Base-by-base conservation (phyloP, 2,797 vertebrate genomes). In the Xiphorhynchus erythropygius region DNA sequence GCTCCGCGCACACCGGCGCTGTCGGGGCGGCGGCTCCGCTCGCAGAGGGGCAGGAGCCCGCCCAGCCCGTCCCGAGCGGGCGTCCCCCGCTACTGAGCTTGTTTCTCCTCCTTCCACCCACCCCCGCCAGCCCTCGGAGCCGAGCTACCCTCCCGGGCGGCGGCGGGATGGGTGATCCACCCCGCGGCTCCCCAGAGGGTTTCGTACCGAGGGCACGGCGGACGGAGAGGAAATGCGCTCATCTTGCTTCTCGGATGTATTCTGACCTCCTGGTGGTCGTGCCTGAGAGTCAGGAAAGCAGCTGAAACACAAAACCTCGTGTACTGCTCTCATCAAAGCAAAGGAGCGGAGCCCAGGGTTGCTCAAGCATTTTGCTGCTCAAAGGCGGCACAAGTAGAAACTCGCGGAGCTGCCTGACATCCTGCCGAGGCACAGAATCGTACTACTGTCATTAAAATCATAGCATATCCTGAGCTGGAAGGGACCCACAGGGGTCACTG, bases 251-350 rank as follows among this genome's bases (percentile, higher is more conserved):
- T 94, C 87, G 74, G 81, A 55, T 91, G 95, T 57, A 2, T 68
- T 42, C 49, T 62, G 93, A 96, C 86, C 90, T 96, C 96, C 93
- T 84, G 92, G 83, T 88, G 93, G 93, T 93, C 84, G 90, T 30
- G 81, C 59, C 52, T 44, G 89, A 71, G 53, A 76, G 74, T 32
- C 53, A 13, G 74, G 46, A 62, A 88, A 55, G 56, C 68, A 19
- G n/a, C 30, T 47, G 47, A 44, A 57, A 33, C 27, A 1, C 19
- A 17, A 23, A 68, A 86, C 44, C 47, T 65, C 24, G 13, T 30
- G 13, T 7, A n/a, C 10, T 27, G 64, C 25, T 71, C 82, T 55
- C 30, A 50, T 1, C 63, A 42, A 35, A 70, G 64, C 12, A 14
- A 15, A 47, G 39, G 55, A 73, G 64, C 16, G 5, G 39, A 19